These are phyloP conservation scores for Okapia johnstoni DNA, from an alignment of 2,113 vertebrate genomes.

Conservation along the genomic window DNA sequence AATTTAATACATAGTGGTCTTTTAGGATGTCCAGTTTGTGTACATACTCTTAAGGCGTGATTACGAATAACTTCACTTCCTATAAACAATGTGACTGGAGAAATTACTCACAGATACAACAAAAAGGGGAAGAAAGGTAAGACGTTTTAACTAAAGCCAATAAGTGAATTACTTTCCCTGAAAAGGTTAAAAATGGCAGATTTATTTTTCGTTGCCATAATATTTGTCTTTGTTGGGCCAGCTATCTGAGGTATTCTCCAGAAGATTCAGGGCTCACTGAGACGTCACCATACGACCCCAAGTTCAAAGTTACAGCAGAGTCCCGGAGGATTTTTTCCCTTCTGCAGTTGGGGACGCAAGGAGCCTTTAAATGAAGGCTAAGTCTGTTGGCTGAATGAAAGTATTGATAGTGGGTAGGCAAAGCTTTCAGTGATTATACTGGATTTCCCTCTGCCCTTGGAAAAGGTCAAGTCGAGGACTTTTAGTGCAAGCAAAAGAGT, in stretches of 20 bases:
- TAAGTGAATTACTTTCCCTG: conserved; percentile 86
- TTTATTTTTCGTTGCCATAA: conserved; percentile 88
- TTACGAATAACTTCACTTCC: conserved; percentile 93
- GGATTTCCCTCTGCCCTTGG: conserved; percentile 21
- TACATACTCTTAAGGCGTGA: conserved; percentile 93
- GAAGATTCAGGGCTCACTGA: conserved; percentile 74
- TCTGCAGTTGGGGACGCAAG: conserved; percentile 73
- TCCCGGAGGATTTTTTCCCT: conserved; percentile 62
- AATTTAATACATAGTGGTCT: conserved; percentile 95
- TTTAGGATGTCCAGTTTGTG: conserved; percentile 93
- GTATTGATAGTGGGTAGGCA: conserved; percentile 71
- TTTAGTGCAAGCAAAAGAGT: conserved; percentile 73
- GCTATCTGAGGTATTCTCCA: conserved; percentile 82
- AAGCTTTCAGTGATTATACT: conserved; percentile 70
- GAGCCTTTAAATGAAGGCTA: conserved; percentile 66
- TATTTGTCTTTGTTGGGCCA: conserved; percentile 87
- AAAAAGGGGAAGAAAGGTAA: conserved; percentile 89
- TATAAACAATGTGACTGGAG: conserved; percentile 93
- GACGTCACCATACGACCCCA: conserved; percentile 75
- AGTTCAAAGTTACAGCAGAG: conserved; percentile 77
- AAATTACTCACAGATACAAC: conserved; percentile 93
- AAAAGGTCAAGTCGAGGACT: conserved; percentile 80
- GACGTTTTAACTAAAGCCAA: conserved; percentile 85
- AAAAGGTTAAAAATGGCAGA: conserved; percentile 87
- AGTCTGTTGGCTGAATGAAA: conserved; percentile 74